A percentile compares a stretch with the other conserved stretches of the same genome.
Conservation (phyloP, 2,888 invertebrate species). For the Erebia ligea region DNA sequence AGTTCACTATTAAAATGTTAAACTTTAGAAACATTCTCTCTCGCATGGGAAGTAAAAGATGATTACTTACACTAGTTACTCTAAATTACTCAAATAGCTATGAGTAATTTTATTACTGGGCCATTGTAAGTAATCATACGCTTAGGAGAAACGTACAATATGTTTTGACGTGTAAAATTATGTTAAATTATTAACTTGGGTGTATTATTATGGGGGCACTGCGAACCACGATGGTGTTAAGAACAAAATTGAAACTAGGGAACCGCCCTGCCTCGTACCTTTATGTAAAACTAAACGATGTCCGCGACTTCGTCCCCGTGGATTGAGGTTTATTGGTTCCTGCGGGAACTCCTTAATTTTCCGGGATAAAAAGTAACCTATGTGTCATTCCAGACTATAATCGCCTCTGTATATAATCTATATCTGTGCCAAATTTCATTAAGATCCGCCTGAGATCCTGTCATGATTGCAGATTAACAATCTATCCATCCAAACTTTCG, state of each 20-base stretch:
- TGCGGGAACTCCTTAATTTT: too few species aligned
- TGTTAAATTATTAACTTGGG: not conserved
- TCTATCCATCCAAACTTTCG: too few species aligned
- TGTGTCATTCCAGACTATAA: too few species aligned
- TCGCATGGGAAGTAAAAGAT: not conserved
- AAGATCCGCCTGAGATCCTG: too few species aligned
- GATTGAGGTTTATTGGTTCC: too few species aligned
- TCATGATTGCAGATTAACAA: too few species aligned
- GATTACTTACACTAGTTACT: slow-evolving; percentile 11
- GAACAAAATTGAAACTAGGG: slow-evolving; percentile 19
- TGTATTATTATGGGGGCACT: slow-evolving; percentile 3
- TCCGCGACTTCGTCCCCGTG: too few species aligned
- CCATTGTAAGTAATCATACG: slow-evolving; percentile 8
- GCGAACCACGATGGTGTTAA: not conserved
- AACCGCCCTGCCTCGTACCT: not conserved
- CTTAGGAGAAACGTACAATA: not conserved
- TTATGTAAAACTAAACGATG: too few species aligned
- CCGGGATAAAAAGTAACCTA: too few species aligned
- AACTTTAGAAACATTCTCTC: slow-evolving; percentile 1
- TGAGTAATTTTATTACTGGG: slow-evolving; percentile 26
- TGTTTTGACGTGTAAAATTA: slow-evolving; percentile 17
- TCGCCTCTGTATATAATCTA: too few species aligned
- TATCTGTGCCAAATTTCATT: too few species aligned
- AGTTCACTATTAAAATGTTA: not conserved
- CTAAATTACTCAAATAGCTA: slow-evolving; percentile 24